A percentile compares a stretch with the other conserved stretches of the same genome.
Conservation (phyloP, 2,113 vertebrate genomes). For the Bos indicus region DNA sequence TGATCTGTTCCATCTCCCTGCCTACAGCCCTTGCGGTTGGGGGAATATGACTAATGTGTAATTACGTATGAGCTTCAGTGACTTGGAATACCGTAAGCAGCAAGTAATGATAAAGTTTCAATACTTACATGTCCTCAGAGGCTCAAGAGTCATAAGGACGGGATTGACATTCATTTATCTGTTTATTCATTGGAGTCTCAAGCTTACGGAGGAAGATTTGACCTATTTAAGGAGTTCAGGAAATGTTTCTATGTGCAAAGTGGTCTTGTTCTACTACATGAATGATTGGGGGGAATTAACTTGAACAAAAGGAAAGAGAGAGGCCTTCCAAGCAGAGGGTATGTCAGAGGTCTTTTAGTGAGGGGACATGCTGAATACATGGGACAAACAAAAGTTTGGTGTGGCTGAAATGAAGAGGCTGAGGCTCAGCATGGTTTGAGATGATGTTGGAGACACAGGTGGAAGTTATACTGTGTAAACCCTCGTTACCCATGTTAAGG, state of each 20-base stretch:
- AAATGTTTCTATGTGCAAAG: neutral
- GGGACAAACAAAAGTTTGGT: neutral
- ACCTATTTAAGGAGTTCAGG: neutral
- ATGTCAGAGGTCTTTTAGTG: neutral
- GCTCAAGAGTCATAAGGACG: neutral
- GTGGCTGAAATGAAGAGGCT: neutral
- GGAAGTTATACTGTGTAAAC: neutral
- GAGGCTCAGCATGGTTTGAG: neutral
- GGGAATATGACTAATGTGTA: neutral
- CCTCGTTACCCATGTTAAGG: neutral
- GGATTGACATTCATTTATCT: neutral
- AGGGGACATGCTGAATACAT: neutral
- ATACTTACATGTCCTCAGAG: neutral
- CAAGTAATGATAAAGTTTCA: constrained; percentile 19
- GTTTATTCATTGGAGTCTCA: neutral
- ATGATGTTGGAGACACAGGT: neutral
- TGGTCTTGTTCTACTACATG: neutral
- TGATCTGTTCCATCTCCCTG: neutral
- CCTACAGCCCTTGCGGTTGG: neutral
- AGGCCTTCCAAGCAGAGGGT: neutral
- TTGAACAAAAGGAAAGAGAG: neutral
- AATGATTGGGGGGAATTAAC: neutral
- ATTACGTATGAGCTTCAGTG: constrained; percentile 37
- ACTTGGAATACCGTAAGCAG: neutral
- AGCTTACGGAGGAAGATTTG: neutral